A percentile compares a stretch with the other conserved stretches of the same genome.
phyloP scores from a whole-genome alignment of 2,797 vertebrate genomes.

The Schizopygopsis pylzovi region DNA sequence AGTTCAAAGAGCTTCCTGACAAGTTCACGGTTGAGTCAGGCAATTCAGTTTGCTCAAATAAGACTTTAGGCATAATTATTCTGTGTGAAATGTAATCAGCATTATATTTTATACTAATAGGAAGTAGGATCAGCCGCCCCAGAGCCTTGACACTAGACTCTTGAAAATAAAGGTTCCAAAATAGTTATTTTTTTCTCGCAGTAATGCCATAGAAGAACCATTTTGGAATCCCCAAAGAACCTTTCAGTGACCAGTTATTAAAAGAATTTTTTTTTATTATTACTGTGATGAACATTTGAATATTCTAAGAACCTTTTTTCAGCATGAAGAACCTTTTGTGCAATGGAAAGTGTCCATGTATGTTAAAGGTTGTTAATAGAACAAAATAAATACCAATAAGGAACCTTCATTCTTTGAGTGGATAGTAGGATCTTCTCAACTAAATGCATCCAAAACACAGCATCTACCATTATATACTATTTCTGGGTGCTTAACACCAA shows the following conservation, averaged over 20 bases:
- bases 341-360: no score
- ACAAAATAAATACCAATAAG: neutral
- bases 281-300: neutral
- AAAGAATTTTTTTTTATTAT: neutral
- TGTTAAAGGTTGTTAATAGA: neutral
- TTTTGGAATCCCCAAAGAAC: neutral
- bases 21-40: neutral
- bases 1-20: constrained; percentile 50
- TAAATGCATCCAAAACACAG: neutral
- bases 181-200: neutral
- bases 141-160: neutral
- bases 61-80: neutral
- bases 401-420: neutral
- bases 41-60: constrained; percentile 15
- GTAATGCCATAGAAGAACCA: neutral
- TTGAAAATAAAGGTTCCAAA: neutral
- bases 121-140: neutral
- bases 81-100: neutral
- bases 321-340: no score
- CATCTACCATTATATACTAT: neutral
- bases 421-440: neutral
- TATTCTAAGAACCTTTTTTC: no score
- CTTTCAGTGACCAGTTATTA: neutral
- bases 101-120: neutral
- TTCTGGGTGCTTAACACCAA: constrained; percentile 1